Evolutionary conservation across 2,888 invertebrate species (phyloP).

Genomic region (Pollenia labialis): DNA sequence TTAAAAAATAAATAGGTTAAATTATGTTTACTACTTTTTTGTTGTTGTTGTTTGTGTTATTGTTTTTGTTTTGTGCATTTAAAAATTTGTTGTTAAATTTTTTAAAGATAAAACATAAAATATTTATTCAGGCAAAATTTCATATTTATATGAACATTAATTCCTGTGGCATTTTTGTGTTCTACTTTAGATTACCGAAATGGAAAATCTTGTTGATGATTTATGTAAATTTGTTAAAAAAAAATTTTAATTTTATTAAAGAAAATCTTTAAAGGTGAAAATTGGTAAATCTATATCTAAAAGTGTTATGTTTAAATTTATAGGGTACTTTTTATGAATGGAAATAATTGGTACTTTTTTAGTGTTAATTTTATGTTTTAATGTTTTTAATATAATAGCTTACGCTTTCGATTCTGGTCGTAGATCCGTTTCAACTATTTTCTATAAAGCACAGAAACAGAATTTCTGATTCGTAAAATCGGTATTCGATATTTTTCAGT

Average conservation of each 20-base stretch:
- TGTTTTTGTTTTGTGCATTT: background rate
- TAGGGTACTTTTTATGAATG: too few species aligned
- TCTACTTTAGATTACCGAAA: slow-evolving; percentile 15
- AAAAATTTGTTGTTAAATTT: background rate
- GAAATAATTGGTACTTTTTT: too few species aligned
- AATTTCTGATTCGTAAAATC: too few species aligned
- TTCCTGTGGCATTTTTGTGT: slow-evolving; percentile 33
- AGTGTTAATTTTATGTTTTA: too few species aligned
- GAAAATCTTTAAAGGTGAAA: too few species aligned
- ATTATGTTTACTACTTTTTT: slow-evolving; percentile 10
- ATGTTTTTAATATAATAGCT: too few species aligned
- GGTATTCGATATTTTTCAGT: too few species aligned
- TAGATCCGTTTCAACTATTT: too few species aligned
- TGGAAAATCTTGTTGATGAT: background rate
- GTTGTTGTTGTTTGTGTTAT: background rate
- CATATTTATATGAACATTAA: background rate
- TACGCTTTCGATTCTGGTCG: too few species aligned
- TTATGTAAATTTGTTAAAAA: background rate
- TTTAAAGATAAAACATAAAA: slow-evolving; percentile 26
- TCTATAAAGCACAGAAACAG: too few species aligned
- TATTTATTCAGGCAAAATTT: slow-evolving; percentile 25
- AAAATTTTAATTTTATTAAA: background rate
- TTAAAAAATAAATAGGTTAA: slow-evolving; percentile 38
- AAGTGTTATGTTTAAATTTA: too few species aligned
- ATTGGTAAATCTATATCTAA: background rate